Conservation (phyloP, 2,113 vertebrate species). For the Callipepla californica region DNA sequence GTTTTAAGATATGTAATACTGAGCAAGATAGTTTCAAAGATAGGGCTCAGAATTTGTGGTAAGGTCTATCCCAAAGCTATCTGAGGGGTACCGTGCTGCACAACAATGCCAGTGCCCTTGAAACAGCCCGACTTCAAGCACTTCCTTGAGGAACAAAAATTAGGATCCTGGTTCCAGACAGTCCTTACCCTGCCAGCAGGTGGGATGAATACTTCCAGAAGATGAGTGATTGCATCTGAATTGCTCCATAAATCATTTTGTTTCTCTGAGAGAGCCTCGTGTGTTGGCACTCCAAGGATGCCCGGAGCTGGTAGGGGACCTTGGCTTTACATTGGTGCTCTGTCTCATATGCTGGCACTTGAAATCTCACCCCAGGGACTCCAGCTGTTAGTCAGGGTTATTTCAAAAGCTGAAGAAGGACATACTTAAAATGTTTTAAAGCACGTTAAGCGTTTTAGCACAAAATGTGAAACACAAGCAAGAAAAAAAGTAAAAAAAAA, state of each 20-base stretch:
- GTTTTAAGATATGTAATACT: accelerated
- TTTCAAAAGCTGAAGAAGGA: not conserved
- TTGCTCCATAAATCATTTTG: accelerated
- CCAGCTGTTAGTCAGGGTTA: not conserved
- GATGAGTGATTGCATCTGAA: not conserved
- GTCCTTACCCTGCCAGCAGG: not conserved
- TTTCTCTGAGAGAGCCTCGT: not conserved
- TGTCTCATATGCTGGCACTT: not conserved
- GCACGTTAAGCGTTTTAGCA: not conserved
- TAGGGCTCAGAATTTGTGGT: not conserved
- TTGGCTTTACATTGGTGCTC: not conserved
- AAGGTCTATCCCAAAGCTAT: accelerated
- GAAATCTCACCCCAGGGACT: not conserved
- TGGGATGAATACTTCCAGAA: not conserved
- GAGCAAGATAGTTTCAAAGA: not conserved
- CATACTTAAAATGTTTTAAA: not conserved
- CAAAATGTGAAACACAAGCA: not conserved
- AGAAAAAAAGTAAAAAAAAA: not conserved
- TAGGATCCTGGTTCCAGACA: not conserved
- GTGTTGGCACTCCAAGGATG: not conserved
- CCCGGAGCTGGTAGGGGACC: not conserved
- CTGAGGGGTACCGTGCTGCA: not conserved
- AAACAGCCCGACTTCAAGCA: not conserved
- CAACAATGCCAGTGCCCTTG: not conserved
- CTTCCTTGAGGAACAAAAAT: not conserved